Conservation (phyloP, 2,797 vertebrate genomes). For the Philypnodon macrostomus region DNA sequence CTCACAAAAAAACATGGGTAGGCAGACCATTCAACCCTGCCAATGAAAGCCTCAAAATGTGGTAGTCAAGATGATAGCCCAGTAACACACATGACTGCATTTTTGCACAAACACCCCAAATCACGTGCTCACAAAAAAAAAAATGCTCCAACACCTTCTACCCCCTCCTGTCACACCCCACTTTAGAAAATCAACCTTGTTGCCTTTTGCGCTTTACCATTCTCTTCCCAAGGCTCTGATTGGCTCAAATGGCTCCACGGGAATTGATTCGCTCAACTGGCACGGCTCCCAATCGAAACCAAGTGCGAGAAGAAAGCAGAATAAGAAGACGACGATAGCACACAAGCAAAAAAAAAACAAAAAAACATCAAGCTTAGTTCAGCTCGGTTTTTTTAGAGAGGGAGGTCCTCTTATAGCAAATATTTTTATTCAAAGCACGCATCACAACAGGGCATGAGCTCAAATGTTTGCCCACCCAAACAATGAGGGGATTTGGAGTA, state of each 20-base stretch:
- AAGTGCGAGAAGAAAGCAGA: slow-evolving; percentile 28
- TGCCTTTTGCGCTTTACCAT: slow-evolving; percentile 42
- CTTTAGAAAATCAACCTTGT: slow-evolving; percentile 54
- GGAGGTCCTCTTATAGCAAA: slow-evolving; percentile 12
- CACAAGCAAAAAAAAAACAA: slow-evolving; percentile 12
- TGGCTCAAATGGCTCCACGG: slow-evolving; percentile 57
- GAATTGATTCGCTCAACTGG: slow-evolving; percentile 57
- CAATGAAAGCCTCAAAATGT: slow-evolving; percentile 6
- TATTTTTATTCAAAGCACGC: slow-evolving; percentile 51
- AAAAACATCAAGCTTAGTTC: slow-evolving; percentile 22
- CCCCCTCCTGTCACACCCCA: slow-evolving; percentile 43
- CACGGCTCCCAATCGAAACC: slow-evolving; percentile 46
- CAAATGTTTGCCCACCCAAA: slow-evolving; percentile 61
- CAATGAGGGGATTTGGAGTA: slow-evolving; percentile 62
- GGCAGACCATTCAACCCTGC: slow-evolving; percentile 5
- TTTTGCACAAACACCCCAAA: slow-evolving; percentile 24
- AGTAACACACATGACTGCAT: slow-evolving; percentile 22
- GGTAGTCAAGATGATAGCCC: slow-evolving; percentile 15
- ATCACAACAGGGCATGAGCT: slow-evolving; percentile 46
- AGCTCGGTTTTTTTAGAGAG: slow-evolving; percentile 9
- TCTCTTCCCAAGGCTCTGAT: slow-evolving; percentile 51
- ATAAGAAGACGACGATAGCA: slow-evolving; percentile 4
- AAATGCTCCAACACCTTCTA: slow-evolving; percentile 17
- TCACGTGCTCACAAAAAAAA: slow-evolving; percentile 23
- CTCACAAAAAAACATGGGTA: slow-evolving; percentile 2